A percentile compares a stretch with the other conserved stretches of the same genome.
phyloP scores from a whole-genome alignment of 2,113 vertebrate species.

The Eleginops maclovinus region DNA sequence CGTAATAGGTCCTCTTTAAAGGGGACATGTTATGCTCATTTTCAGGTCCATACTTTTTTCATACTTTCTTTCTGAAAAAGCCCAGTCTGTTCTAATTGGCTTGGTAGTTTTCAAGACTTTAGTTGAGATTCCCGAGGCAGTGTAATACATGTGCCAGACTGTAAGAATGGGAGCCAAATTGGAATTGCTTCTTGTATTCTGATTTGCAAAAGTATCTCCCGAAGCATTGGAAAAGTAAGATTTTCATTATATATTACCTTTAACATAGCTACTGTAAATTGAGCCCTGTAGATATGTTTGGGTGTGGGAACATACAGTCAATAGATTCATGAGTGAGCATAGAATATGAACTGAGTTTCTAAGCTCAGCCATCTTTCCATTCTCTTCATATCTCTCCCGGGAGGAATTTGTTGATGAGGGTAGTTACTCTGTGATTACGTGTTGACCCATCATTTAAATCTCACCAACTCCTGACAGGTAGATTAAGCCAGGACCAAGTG shows the following conservation, averaged over 20 bases:
- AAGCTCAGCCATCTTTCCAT: conserved; percentile 22
- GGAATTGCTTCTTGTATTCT: no score
- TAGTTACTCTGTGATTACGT: conserved; percentile 19
- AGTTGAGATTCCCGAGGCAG: no score
- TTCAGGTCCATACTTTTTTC: no score
- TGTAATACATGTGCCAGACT: no score
- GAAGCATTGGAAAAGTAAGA: no score
- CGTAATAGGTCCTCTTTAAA: no score
- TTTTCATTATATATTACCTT: not conserved
- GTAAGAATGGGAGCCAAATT: no score
- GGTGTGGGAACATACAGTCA: conserved; percentile 20
- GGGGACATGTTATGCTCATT: no score
- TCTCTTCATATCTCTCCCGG: not conserved
- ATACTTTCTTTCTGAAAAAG: no score
- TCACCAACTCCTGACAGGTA: conserved; percentile 18
- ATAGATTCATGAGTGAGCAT: conserved; percentile 10
- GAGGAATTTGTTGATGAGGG: conserved; percentile 35
- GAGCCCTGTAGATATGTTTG: not conserved
- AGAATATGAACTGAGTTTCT: not conserved
- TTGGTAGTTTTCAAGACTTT: no score
- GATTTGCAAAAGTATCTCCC: no score
- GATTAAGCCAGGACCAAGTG: conserved; percentile 32
- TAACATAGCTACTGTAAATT: not conserved
- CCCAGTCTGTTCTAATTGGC: no score
- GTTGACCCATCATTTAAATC: conserved; percentile 55